Percentiles rank a stretch among this genome's conserved stretches.
Conservation (phyloP, 2,888 invertebrate species). For the Microlaimidae sp. region DNA sequence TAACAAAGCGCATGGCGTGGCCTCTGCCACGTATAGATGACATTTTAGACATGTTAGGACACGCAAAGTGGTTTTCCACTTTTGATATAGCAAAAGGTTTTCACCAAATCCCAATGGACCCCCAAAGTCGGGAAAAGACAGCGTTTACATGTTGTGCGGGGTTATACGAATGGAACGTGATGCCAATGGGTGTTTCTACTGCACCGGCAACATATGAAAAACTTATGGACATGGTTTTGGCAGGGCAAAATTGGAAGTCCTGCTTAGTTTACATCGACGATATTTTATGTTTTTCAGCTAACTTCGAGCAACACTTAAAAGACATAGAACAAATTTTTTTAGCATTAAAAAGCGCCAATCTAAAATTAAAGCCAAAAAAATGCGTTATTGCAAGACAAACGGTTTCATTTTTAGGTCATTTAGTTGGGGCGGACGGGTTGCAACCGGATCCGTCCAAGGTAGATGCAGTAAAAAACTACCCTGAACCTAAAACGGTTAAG, state of each 20-base stretch:
- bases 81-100: conserved; percentile 11
- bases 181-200: conserved; percentile 17
- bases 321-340: background rate
- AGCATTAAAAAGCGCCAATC: background rate
- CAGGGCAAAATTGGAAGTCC: background rate
- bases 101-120: conserved; percentile 8
- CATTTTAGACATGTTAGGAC: background rate
- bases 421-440: background rate
- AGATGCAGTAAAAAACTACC: background rate
- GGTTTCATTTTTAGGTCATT: background rate
- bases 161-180: conserved; percentile 16
- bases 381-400: background rate
- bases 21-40: background rate
- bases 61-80: background rate
- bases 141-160: conserved; percentile 15
- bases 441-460: background rate
- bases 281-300: background rate
- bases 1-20: background rate
- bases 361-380: background rate
- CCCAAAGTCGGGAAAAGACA: conserved; percentile 12
- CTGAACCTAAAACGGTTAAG: background rate
- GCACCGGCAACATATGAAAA: conserved; percentile 17
- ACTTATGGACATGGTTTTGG: background rate
- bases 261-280: conserved; percentile 1
- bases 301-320: background rate